These are phyloP conservation scores for Microcebus lehilahytsara DNA, from an alignment of 2,113 vertebrate species.

Conservation along the genomic window DNA sequence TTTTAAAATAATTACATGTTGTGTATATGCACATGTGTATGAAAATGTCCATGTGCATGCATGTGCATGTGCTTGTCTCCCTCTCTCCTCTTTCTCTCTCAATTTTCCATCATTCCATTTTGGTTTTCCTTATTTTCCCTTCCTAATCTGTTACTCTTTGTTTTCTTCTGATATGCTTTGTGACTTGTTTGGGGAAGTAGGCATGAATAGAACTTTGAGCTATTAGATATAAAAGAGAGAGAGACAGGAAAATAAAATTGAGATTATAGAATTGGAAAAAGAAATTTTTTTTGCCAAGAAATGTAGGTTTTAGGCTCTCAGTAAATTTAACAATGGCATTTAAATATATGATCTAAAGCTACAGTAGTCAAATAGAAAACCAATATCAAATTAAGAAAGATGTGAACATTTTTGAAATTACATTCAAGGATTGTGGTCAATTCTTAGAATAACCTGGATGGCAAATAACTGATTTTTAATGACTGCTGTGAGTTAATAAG, in stretches of 20 bases:
- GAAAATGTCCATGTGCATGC: background rate
- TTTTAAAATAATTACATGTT: background rate
- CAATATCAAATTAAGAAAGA: background rate
- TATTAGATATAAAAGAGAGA: background rate
- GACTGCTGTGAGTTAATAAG: background rate
- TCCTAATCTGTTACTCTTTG: background rate
- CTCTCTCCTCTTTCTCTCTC: background rate
- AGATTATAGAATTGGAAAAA: slow-evolving; percentile 9
- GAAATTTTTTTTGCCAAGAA: slow-evolving; percentile 26
- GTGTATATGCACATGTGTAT: background rate
- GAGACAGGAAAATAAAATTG: background rate
- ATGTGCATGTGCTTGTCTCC: background rate
- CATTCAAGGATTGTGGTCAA: background rate
- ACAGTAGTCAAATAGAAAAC: background rate
- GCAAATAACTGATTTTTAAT: background rate
- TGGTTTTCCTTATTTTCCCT: background rate
- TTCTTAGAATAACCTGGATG: background rate
- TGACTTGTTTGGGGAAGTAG: background rate
- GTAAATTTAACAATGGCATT: slow-evolving; percentile 37
- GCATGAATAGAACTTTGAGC: slow-evolving; percentile 15
- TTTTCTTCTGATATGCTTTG: background rate
- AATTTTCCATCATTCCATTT: background rate
- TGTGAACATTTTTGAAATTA: background rate
- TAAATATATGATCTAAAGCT: background rate
- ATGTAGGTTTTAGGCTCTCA: background rate